Evolutionary conservation across 1,140 invertebrate genomes (phyloP).

Genomic region (Sinonovacula constricta): DNA sequence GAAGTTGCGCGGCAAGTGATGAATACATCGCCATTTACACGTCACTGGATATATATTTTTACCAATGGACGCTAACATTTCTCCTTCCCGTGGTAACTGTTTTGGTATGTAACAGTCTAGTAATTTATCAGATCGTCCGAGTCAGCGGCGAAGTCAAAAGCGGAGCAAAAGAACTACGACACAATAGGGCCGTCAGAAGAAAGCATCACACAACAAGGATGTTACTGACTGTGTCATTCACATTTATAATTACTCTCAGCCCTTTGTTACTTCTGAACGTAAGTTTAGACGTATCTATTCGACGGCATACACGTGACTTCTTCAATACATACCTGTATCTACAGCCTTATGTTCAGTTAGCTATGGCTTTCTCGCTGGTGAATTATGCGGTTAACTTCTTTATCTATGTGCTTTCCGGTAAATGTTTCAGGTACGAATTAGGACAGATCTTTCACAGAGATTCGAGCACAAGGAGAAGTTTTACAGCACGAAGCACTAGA

Average conservation of each 20-base stretch:
- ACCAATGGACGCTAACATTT: conserved; percentile 19
- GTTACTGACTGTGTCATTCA: conserved; percentile 70
- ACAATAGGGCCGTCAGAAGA: conserved; percentile 21
- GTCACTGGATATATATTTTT: conserved; percentile 30
- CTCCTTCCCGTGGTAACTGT: conserved; percentile 9
- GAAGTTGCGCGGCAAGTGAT: conserved; percentile 2
- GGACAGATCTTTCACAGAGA: too few species aligned
- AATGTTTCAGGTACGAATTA: too few species aligned
- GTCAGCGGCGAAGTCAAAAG: conserved; percentile 52
- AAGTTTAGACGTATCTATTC: too few species aligned
- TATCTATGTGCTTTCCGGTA: too few species aligned
- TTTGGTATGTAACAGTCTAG: conserved; percentile 63
- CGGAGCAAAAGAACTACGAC: conserved; percentile 3
- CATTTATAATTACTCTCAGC: conserved; percentile 67
- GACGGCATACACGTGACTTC: too few species aligned
- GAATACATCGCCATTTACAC: conserved; percentile 11
- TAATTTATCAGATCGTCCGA: conserved; percentile 66
- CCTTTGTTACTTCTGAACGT: conserved; percentile 65
- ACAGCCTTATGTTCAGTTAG: too few species aligned
- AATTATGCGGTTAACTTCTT: too few species aligned
- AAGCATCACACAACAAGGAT: conserved; percentile 73
- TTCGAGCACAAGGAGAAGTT: too few species aligned
- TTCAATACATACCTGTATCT: too few species aligned
- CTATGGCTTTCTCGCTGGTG: too few species aligned
- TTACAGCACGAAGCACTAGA: too few species aligned